These are phyloP conservation scores for Drosophila recens DNA, from an alignment of 2,888 invertebrate species.

Conservation along the genomic window DNA sequence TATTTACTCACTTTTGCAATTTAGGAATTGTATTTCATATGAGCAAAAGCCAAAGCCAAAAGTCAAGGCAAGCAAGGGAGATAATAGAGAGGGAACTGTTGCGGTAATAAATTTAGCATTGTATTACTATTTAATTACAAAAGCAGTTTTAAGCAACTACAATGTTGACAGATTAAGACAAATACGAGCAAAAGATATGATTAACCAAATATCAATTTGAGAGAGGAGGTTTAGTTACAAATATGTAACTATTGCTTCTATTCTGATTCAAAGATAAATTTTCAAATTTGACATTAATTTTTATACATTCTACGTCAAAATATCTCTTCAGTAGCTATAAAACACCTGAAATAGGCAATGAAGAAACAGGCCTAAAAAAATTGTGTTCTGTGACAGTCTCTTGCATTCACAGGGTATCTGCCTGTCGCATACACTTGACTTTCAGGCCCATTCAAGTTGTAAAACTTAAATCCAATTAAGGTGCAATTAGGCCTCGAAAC, in stretches of 20 bases:
- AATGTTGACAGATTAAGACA: constrained; percentile 11
- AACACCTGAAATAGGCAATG: too few species aligned
- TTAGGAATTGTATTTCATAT: constrained; percentile 22
- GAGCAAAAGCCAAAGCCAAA: constrained; percentile 1
- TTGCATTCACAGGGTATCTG: not conserved
- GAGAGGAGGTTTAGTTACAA: not conserved
- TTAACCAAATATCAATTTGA: not conserved
- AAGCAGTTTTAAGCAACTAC: not conserved
- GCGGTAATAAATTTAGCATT: constrained; percentile 7
- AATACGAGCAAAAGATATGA: constrained; percentile 1
- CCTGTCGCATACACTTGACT: not conserved
- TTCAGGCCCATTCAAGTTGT: constrained; percentile 7
- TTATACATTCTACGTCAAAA: too few species aligned
- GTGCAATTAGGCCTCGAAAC: constrained; percentile 41
- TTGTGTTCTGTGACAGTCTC: not conserved
- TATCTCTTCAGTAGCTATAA: too few species aligned
- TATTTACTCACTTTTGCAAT: constrained; percentile 19
- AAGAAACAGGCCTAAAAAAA: not conserved
- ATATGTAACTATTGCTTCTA: not conserved
- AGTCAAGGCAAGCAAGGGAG: too few species aligned
- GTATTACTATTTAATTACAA: constrained; percentile 7
- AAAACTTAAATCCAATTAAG: constrained; percentile 42
- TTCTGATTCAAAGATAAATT: not conserved
- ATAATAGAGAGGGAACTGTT: not conserved
- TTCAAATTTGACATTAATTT: too few species aligned